Base-by-base conservation (phyloP, 2,113 vertebrate genomes). In the Probosciger aterrimus region DNA sequence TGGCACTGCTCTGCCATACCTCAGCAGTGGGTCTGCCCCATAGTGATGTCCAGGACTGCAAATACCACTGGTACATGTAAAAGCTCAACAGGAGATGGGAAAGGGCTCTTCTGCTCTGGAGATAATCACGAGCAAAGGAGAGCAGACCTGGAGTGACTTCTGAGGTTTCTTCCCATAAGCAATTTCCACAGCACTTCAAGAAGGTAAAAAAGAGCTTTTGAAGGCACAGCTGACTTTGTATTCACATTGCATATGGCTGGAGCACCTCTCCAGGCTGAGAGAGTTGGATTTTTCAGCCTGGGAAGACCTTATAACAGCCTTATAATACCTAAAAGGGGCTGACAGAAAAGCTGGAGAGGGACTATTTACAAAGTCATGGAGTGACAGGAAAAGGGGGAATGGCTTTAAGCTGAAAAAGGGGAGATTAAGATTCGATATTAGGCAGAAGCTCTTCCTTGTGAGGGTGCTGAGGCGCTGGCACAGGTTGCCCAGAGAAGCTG, bases 41-140 rank as follows among this genome's bases (percentile, higher is more conserved):
- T 0, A 76, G 39, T 0, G 3, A 24, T 70, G 28, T 6, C 35
- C 0, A 2, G 25, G 13, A 8, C 73, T 86, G 53, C 23, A 78
- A 77, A 65, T 4, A 84, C 5, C 23, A 28, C 37, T 31, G 47
- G 7, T 44, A 44, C 7, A 4, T 10, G 18, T 18, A 6, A 55
- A 69, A 78, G 35, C 4, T 50, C 44, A 74, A 1, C 24, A 57
- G 31, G 44, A n/a, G n/a, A 18, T 20, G 43, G 23, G 14, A 10
- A 43, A 62, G 14, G 35, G 41, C 5, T 41, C 9, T 35, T 74
- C 69, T 44, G 7, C 12, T 33, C 25, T 65, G 18, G 7, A 81
- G 59, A 14, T 64, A 62, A 18, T 28, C 4, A 12, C 11, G 39
- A 35, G 20, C 2, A 3, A 77, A 80, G 20, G 18, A 47, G n/a